These are phyloP conservation scores for Pissodes strobi DNA, from an alignment of 1,140 invertebrate genomes.

Conservation along the genomic window DNA sequence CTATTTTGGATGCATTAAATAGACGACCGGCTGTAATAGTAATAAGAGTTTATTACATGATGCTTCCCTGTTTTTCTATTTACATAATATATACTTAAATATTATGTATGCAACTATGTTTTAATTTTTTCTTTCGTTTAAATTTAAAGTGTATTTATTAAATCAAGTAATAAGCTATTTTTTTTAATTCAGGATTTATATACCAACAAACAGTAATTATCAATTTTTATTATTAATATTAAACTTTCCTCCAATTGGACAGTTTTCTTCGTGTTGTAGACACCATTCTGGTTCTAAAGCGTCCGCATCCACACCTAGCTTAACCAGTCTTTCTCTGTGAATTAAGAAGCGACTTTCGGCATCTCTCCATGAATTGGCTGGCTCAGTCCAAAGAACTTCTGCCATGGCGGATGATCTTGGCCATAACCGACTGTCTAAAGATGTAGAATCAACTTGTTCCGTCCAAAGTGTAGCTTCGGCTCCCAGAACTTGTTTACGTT, in stretches of 20 bases:
- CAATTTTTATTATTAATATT: slow-evolving; percentile 29
- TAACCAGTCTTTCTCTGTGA: slow-evolving; percentile 71
- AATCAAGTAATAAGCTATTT: no score
- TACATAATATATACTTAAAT: no score
- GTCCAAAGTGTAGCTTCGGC: slow-evolving; percentile 80
- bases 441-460: slow-evolving; percentile 72
- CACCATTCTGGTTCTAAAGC: slow-evolving; percentile 81
- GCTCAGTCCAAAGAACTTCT: slow-evolving; percentile 79
- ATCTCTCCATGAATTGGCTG: slow-evolving; percentile 62
- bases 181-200: no score
- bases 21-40: no score
- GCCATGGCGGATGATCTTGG: slow-evolving; percentile 75
- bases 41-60: no score
- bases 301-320: slow-evolving; percentile 70
- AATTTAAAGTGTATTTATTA: no score
- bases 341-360: slow-evolving; percentile 71
- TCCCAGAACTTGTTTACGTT: slow-evolving; percentile 60
- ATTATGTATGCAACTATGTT: no score
- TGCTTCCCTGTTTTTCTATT: no score
- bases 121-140: no score
- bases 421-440: slow-evolving; percentile 73
- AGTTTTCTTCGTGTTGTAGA: slow-evolving; percentile 74
- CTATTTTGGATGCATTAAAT: no score
- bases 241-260: slow-evolving; percentile 56
- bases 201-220: no score